Evolutionary conservation across 2,113 vertebrate species (phyloP).

Genomic region (Brachyhypopomus gauderio): DNA sequence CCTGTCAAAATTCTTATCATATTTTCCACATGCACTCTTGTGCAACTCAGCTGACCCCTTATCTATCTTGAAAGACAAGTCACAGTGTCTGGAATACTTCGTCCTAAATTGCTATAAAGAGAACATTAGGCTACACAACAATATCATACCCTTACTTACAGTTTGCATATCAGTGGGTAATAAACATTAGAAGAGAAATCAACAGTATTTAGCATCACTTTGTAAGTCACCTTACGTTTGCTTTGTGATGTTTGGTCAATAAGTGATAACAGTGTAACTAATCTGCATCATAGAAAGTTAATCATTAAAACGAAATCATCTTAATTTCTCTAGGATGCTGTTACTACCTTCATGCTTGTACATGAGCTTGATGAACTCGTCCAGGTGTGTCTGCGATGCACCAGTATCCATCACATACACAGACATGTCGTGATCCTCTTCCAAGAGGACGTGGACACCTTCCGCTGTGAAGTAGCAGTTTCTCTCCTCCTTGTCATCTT

Average conservation of each 20-base stretch:
- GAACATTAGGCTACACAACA: background rate
- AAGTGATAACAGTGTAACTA: background rate
- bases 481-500: constrained; percentile 88
- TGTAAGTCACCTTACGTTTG: background rate
- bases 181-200: no score
- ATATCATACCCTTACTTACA: background rate
- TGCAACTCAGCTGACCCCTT: constrained; percentile 36
- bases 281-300: no score
- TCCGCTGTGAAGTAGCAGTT: constrained; percentile 93
- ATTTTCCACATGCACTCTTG: constrained; percentile 25
- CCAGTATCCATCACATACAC: constrained; percentile 69
- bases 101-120: constrained; percentile 6
- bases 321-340: background rate
- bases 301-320: background rate
- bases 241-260: background rate
- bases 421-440: constrained; percentile 71
- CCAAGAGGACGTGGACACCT: constrained; percentile 83
- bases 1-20: constrained; percentile 50
- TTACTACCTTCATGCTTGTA: constrained; percentile 76
- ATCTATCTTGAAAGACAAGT: constrained; percentile 13
- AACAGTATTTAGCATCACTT: no score
- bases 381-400: constrained; percentile 75
- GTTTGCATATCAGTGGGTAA: background rate
- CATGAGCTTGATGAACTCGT: constrained; percentile 80
- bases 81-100: background rate